Evolutionary conservation across 2,113 vertebrate species (phyloP).

Genomic region (Bolborhynchus lineola): DNA sequence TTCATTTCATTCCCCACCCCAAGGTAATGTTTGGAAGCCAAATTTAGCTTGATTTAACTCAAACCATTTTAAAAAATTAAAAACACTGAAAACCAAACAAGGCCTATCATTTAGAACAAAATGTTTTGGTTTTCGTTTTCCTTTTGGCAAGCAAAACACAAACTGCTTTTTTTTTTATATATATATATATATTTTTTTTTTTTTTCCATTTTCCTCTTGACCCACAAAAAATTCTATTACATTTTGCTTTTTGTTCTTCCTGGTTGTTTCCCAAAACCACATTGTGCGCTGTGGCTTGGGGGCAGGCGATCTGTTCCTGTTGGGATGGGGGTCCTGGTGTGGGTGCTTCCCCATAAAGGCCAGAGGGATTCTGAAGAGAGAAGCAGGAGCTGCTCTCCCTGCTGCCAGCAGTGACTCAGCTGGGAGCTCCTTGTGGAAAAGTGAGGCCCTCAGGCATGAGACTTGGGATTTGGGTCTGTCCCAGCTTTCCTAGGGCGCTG

Average conservation of each 20-base stretch:
- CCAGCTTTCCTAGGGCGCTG: background rate
- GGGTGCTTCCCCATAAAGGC: background rate
- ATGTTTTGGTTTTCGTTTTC: slow-evolving; percentile 67
- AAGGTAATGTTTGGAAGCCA: slow-evolving; percentile 60
- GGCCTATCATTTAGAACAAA: slow-evolving; percentile 68
- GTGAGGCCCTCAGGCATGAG: background rate
- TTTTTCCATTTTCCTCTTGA: slow-evolving; percentile 45
- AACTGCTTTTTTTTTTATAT: background rate
- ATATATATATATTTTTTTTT: background rate
- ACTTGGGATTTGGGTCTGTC: background rate
- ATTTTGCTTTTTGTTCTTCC: background rate
- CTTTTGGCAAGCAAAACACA: slow-evolving; percentile 38
- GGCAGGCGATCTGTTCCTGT: background rate
- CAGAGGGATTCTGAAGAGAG: background rate
- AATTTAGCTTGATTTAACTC: slow-evolving; percentile 54
- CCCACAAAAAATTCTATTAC: slow-evolving; percentile 18
- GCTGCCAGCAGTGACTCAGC: slow-evolving; percentile 51
- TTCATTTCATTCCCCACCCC: slow-evolving; percentile 48
- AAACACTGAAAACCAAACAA: slow-evolving; percentile 67
- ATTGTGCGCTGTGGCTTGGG: background rate
- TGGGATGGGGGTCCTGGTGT: background rate
- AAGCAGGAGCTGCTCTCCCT: background rate
- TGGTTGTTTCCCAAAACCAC: background rate
- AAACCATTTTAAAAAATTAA: slow-evolving; percentile 62
- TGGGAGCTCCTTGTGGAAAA: slow-evolving; percentile 5